These are phyloP conservation scores for Tokudaia tokunoshimensis DNA, from an alignment of 2,797 vertebrate species.

Conservation along the genomic window DNA sequence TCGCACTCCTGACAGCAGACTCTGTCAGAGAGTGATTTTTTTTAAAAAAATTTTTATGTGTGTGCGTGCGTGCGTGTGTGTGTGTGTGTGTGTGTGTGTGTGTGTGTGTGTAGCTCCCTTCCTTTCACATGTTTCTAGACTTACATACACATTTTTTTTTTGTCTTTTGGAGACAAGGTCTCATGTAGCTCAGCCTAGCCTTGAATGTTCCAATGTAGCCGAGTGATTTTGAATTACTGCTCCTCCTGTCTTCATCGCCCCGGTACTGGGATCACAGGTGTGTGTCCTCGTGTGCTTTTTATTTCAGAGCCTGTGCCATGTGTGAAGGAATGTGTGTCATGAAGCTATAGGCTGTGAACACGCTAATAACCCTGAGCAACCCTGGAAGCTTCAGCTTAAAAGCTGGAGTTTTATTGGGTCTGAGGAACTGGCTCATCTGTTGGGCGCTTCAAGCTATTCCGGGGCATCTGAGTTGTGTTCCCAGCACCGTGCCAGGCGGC, in stretches of 20 bases:
- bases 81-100: no score
- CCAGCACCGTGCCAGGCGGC: not conserved
- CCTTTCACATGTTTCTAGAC: constrained; percentile 36
- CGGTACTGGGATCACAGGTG: not conserved
- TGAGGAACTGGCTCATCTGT: no score
- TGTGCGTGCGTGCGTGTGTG: no score
- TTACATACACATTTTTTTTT: not conserved
- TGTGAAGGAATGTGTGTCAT: not conserved
- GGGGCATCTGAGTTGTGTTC: not conserved
- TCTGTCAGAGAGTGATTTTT: not conserved
- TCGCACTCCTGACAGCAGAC: not conserved
- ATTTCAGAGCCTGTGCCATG: constrained; percentile 27
- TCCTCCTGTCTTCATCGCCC: not conserved
- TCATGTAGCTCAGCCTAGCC: not conserved
- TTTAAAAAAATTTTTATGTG: not conserved
- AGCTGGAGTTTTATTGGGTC: not conserved
- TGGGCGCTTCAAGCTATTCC: no score
- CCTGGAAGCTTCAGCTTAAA: constrained; percentile 21
- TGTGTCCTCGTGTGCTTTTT: not conserved
- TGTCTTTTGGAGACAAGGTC: not conserved
- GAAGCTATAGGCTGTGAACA: not conserved
- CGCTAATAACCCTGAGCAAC: constrained; percentile 3
- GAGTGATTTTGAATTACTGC: not conserved
- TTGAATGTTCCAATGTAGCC: not conserved
- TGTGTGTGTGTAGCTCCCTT: not conserved